Conservation (phyloP, 2,797 vertebrate species). For the Crossoptilon crossoptilon region DNA sequence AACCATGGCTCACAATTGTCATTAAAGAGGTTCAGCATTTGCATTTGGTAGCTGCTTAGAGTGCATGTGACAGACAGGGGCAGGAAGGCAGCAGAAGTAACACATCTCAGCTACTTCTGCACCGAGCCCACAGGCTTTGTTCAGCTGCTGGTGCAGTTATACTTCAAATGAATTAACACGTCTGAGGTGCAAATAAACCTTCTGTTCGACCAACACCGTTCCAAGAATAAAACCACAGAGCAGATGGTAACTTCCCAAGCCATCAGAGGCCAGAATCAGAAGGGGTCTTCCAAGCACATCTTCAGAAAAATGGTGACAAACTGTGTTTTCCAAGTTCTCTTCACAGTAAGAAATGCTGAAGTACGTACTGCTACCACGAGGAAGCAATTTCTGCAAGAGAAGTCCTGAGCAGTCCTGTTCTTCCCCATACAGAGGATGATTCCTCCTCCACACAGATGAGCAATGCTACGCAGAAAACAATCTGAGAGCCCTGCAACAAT, state of each 20-base stretch:
- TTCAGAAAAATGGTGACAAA: not conserved
- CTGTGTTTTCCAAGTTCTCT: not conserved
- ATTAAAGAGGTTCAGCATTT: not conserved
- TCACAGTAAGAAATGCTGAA: not conserved
- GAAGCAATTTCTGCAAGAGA: not conserved
- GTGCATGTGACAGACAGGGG: not conserved
- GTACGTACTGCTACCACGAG: not conserved
- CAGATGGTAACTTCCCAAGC: not conserved
- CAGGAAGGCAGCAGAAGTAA: not conserved
- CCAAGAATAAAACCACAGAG: not conserved
- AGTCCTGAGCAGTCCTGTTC: not conserved
- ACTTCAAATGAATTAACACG: not conserved
- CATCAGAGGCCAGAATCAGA: not conserved
- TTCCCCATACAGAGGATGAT: not conserved
- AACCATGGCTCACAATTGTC: not conserved
- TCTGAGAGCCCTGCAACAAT: not conserved
- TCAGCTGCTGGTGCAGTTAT: not conserved
- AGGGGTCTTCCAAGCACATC: fast-evolving
- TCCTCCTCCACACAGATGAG: not conserved
- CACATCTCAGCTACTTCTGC: not conserved
- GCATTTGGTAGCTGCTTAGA: not conserved
- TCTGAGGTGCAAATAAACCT: not conserved
- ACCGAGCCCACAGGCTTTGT: not conserved
- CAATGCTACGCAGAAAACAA: not conserved
- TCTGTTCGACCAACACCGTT: not conserved